Conservation (phyloP, 2,113 vertebrate genomes). For the Dicrurus megarhynchus region DNA sequence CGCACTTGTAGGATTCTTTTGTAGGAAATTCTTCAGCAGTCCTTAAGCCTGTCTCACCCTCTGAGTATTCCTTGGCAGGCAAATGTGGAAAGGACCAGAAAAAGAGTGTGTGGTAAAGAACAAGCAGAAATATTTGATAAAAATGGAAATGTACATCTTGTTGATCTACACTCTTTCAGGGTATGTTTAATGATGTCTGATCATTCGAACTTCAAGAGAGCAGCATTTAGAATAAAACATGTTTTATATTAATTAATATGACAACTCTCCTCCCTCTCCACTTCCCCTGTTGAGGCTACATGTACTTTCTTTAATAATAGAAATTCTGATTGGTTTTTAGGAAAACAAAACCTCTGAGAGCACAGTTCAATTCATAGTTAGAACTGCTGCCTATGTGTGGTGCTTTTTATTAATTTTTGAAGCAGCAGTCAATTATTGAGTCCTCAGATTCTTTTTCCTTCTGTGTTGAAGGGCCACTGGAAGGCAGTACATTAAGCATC, state of each 20-base stretch:
- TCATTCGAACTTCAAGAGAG: neutral
- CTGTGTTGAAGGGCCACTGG: neutral
- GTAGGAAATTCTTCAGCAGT: neutral
- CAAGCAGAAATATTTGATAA: neutral
- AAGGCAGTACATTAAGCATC: neutral
- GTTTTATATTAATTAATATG: neutral
- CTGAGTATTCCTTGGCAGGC: neutral
- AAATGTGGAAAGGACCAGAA: neutral
- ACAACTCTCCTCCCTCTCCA: neutral
- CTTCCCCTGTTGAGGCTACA: neutral
- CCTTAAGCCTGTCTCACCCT: neutral
- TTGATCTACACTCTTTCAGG: neutral
- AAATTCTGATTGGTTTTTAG: slow-evolving; percentile 9
- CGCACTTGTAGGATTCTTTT: neutral
- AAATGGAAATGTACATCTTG: neutral
- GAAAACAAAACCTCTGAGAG: slow-evolving; percentile 21
- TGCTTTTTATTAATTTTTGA: slow-evolving; percentile 41
- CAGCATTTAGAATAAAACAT: neutral
- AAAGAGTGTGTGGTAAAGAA: neutral
- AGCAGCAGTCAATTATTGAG: slow-evolving; percentile 28
- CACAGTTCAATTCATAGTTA: slow-evolving; percentile 6
- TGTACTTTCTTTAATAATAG: neutral
- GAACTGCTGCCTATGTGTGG: neutral
- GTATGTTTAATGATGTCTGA: neutral
- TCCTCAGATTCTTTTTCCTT: neutral